Base-by-base conservation (phyloP, 2,888 invertebrate species). In the Cephonodes hylas region DNA sequence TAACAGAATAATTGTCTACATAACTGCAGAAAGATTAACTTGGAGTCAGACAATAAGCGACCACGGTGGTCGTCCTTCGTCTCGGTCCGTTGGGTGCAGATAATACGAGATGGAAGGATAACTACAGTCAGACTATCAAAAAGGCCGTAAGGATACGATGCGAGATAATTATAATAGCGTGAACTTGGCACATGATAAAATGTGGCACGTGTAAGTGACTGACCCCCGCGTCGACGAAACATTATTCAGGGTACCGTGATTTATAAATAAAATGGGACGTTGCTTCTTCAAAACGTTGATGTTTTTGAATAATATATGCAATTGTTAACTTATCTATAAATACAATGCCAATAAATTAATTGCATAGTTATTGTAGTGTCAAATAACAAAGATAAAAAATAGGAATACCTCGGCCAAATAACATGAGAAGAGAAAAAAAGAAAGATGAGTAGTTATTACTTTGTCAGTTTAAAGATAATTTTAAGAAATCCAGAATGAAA, bases 131-230 rank as follows among this genome's bases (percentile, higher is more conserved):
- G 10, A 27, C 15, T n/a, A 31, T 53, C 53, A 15, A 27, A 18
- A 15, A 3, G 10, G 8, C 15, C 27, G 18, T 53, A 53, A 31
- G 53, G 53, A 53, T 42, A 57, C 27, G 22, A 10, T 31, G 18
- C 15, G 22, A 23, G 20, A 38, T 59, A 44, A 60, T 57, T 56
- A 61, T 59, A 31, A 34, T 57, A 53, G 34, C 13, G 38, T 64
- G 58, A 60, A 63, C 59, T 63, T 63, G 60, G 42, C 18, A 31
- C 22, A 46, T n/a, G 23, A 25, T 62, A 66, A 64, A 64, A 45
- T n/a, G 23, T 27, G 58, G 53, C 64, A 71, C 65, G 65, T 63
- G 61, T 59, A 62, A 45, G 25, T 34, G 10, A 45, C 13, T 53
- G 53, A 31, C 53, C 48, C 31, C 31, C 18, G 18, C 18, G 18